Base-by-base conservation (phyloP, 2,888 invertebrate genomes). In the Ornithoptera priamus region DNA sequence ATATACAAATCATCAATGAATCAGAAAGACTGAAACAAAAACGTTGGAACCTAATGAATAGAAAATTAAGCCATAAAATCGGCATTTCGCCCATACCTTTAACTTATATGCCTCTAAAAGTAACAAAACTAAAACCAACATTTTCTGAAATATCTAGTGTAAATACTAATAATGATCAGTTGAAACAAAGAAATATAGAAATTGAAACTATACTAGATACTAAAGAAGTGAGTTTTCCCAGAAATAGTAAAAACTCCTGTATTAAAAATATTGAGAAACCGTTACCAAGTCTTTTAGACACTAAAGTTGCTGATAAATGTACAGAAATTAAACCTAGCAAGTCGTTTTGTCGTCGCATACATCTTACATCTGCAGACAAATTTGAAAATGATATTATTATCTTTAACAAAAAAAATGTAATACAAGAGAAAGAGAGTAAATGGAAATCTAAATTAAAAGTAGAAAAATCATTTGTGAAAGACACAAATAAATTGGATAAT, bases 21-120 rank as follows among this genome's bases (percentile, higher is more conserved):
- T 72, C 76, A 36, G 84, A 86, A 72, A 81, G 87, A 75, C 66
- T 90, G 36, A 78, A 76, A 70, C 80, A 75, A 42, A 91, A 91
- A 78, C 83, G 90, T 4, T 73, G 83, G 64, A 81, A 83, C 57
- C 82, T 92, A 74, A 71, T 88, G 24, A 87, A 87, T 75, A 83
- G 89, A 74, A 77, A 83, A 75, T 77, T 83, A 67, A 77, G 71
- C 58, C 80, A 84, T 75, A 72, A 73, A 22, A 82, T 76, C 69
- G 72, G 75, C 59, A 72, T 76, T 56, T 77, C 81, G 60, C 78
- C 85, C 0, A 92, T 91, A 70, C 80, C 89, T 17, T 77, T 92
- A 50, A 75, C 76, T 18, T 90, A 87, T 74, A 71, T 75, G 53
- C 84, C 88, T 39, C 56, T 50, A 68, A 70, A 71, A 4, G n/a